Evolutionary conservation across 2,113 vertebrate genomes (phyloP), one percentile per base, ranked within the genome.

Genomic region (Cyprichromis sp.): DNA sequence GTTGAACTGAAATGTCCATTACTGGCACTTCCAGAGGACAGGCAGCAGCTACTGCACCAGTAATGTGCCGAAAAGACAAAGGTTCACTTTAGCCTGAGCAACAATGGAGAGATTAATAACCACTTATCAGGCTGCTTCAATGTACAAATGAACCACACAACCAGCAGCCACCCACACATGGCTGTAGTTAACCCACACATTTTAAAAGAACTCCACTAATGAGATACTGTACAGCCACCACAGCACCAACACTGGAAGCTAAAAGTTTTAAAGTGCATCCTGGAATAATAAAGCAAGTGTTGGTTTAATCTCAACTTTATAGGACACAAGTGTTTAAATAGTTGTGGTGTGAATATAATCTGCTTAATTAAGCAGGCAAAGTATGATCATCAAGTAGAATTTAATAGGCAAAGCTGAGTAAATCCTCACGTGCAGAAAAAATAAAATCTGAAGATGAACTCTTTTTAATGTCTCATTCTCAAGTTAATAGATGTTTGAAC

Each of bases 71-170:
- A 84, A 84, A 73, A 82, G 55, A 88, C 83, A 76, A 86, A 55
- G 9, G 21, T 59, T 86, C 3, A 76, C 24, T 81, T 63, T 47
- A 21, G 47, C 81, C 40, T 40, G 54, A 86, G 83, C 50, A 87
- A 84, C 81, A 85, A 86, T 63, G 84, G 57, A 80, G 57, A 63
- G 68, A 82, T 53, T 80, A 83, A 91, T 86, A 26, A 68, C 29
- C 83, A 80, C 66, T 82, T 63, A 89, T 89, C 81, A 59, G 80
- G 8, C 85, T 13, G 31, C 55, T 80, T 80, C 80, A 71, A 89
- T 52, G 40, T 17, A 87, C 45, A 80, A 84, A 88, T 61, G 57
- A 34, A 84, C 11, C 16, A 4, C 50, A 47, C 26, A 55, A 45
- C n/a, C 26, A 53, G 55, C 3, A 29, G 24, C 79, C 47, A 54